phyloP scores from a whole-genome alignment of 1,140 invertebrate genomes.

The Protaetia brevitarsis region DNA sequence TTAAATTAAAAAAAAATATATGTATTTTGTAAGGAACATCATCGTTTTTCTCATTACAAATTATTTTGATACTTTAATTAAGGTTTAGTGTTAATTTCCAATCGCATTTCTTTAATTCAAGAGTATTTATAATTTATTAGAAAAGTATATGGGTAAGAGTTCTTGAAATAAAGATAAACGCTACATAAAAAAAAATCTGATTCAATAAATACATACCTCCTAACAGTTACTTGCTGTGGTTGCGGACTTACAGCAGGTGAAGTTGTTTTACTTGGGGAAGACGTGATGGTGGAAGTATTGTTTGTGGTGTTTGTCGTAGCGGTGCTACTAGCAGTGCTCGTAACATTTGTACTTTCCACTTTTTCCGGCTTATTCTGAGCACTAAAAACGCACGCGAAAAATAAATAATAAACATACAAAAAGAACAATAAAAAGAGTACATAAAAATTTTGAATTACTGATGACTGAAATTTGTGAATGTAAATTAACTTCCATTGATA shows the following conservation, averaged over 20 bases:
- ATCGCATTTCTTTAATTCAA: too few relatives aligned
- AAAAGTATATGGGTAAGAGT: too few relatives aligned
- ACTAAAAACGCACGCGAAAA: slow-evolving; percentile 24
- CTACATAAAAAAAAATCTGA: too few relatives aligned
- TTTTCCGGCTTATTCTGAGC: slow-evolving; percentile 13
- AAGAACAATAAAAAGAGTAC: slow-evolving; percentile 17
- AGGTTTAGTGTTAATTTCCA: too few relatives aligned
- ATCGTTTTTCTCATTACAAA: too few relatives aligned
- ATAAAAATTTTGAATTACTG: not conserved
- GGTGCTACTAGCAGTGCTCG: slow-evolving; percentile 39
- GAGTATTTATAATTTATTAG: too few relatives aligned
- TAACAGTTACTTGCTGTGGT: slow-evolving; percentile 54
- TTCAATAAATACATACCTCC: slow-evolving; percentile 58
- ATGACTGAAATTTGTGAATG: too few relatives aligned
- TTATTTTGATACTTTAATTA: too few relatives aligned
- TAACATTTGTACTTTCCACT: slow-evolving; percentile 34
- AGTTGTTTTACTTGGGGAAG: slow-evolving; percentile 30
- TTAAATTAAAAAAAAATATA: slow-evolving; percentile 4
- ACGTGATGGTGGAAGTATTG: slow-evolving; percentile 35
- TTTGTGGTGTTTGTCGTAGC: slow-evolving; percentile 43
- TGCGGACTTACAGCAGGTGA: slow-evolving; percentile 53
- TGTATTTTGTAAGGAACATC: not conserved
- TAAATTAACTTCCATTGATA: too few relatives aligned
- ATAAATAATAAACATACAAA: not conserved
- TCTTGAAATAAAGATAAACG: too few relatives aligned